phyloP scores from a whole-genome alignment of 2,797 vertebrate genomes.

The Rhincodon typus region DNA sequence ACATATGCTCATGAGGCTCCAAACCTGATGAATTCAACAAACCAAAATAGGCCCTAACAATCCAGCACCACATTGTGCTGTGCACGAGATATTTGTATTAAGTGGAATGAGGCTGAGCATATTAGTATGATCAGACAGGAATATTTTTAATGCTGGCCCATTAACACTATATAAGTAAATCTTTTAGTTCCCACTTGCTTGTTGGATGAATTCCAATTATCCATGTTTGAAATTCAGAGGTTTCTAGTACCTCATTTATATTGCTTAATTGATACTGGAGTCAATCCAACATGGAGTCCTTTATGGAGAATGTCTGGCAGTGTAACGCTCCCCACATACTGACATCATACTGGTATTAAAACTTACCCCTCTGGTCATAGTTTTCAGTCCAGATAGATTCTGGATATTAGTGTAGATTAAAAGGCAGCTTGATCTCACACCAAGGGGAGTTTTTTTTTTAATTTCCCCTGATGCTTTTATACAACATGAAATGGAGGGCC shows the following conservation, averaged over 20 bases:
- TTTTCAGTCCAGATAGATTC: slow-evolving; percentile 35
- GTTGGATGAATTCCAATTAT: slow-evolving; percentile 34
- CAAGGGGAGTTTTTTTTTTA: slow-evolving; percentile 20
- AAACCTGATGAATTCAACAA: background rate
- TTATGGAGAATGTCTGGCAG: slow-evolving; percentile 30
- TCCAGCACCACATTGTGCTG: background rate
- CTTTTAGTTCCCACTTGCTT: slow-evolving; percentile 34
- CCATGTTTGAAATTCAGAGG: slow-evolving; percentile 37
- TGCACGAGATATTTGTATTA: background rate
- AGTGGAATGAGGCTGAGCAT: background rate
- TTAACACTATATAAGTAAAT: slow-evolving; percentile 18
- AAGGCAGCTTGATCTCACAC: slow-evolving; percentile 29
- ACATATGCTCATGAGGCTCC: no score
- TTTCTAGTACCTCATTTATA: slow-evolving; percentile 37
- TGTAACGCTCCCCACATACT: slow-evolving; percentile 25
- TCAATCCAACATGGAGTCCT: slow-evolving; percentile 28
- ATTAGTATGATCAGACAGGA: background rate
- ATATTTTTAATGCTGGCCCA: background rate
- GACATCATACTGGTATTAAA: slow-evolving; percentile 35
- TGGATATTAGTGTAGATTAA: slow-evolving; percentile 33
- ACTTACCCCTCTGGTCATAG: slow-evolving; percentile 32
- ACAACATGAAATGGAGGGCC: background rate
- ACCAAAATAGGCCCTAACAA: background rate
- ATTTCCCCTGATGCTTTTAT: slow-evolving; percentile 23
- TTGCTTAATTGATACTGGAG: slow-evolving; percentile 36